phyloP scores from a whole-genome alignment of 2,888 invertebrate genomes.

The Nephrotoma appendiculata region DNA sequence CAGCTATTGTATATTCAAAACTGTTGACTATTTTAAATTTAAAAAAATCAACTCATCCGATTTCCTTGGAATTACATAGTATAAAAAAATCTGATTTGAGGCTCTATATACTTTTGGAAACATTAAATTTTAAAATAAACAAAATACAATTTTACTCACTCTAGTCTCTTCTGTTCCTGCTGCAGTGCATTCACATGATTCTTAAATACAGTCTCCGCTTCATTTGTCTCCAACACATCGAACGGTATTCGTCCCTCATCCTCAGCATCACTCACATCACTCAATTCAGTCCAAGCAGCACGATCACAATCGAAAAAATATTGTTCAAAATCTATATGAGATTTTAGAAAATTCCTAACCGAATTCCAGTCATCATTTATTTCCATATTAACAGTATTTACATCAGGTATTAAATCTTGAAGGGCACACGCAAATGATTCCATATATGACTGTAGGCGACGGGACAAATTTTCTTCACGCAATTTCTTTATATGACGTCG shows the following conservation, averaged over 20 bases:
- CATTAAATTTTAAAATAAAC: not conserved
- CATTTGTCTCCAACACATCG: slow-evolving; percentile 78
- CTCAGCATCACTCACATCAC: slow-evolving; percentile 43
- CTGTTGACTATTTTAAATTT: no score
- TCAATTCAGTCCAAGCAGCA: slow-evolving; percentile 60
- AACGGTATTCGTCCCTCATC: slow-evolving; percentile 74
- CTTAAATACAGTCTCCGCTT: slow-evolving; percentile 84
- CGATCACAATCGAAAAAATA: slow-evolving; percentile 81
- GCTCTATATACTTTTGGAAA: not conserved
- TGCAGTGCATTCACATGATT: slow-evolving; percentile 83
- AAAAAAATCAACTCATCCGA: no score
- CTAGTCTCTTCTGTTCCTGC: slow-evolving; percentile 80
- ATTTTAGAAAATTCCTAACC: slow-evolving; percentile 70
- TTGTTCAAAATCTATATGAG: slow-evolving; percentile 85
- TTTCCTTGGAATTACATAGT: no score
- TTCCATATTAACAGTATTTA: slow-evolving; percentile 43
- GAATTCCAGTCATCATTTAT: slow-evolving; percentile 70
- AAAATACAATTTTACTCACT: slow-evolving; percentile 45
- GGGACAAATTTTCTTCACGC: slow-evolving; percentile 65
- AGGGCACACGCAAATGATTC: slow-evolving; percentile 62
- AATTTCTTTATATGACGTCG: slow-evolving; percentile 64
- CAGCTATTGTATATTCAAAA: no score
- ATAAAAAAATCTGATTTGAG: no score
- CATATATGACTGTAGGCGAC: slow-evolving; percentile 61
- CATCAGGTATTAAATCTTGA: slow-evolving; percentile 64